Base-by-base conservation (phyloP, 2,113 vertebrate genomes). In the Silurus glanis region DNA sequence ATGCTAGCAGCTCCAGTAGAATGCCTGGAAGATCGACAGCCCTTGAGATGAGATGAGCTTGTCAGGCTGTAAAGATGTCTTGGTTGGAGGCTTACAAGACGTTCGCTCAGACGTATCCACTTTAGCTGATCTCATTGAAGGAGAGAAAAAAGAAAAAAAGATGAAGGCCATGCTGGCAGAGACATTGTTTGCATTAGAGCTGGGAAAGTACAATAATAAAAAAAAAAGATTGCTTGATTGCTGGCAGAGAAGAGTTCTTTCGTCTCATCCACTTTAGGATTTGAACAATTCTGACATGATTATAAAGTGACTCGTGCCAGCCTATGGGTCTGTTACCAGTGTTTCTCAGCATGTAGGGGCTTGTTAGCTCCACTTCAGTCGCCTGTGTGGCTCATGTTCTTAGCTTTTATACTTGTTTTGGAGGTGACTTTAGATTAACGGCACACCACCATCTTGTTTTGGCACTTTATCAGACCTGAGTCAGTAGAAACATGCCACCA, bases 11-110 rank as follows among this genome's bases (percentile, higher is more conserved):
- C 62, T 51, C 5, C 19, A 51, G 10, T 23, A 37, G 53, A 66
- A 64, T 49, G 58, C 49, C 72, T 23, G 47, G 51, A 78, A 64
- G 45, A 51, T 10, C 56, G 61, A 37, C 49, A 79, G 47, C 59
- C 49, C 75, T 85, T 79, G 49, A 85, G 61, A 64, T 55, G n/a
- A 85, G 59, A 85, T 78, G 58, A 76, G 72, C 83, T 79, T 85
- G 72, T 66, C 74, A 78, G n/a, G 64, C 51, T 79, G 28, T 75
- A 61, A 84, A 84, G 56, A 61, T 25, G 23, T 80, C 78, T 45
- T 59, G 78, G 56, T 80, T 61, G 78, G 56, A 84, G 83, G 28
- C 37, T 45, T 37, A 59, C 55, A 37, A 58, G 55, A 84, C 82
- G 19, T 69, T 83, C 25, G 3, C 64, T 51, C 23, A 37, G 62